Evolutionary conservation across 2,888 invertebrate genomes (phyloP).

Genomic region (Nomada fabriciana): DNA sequence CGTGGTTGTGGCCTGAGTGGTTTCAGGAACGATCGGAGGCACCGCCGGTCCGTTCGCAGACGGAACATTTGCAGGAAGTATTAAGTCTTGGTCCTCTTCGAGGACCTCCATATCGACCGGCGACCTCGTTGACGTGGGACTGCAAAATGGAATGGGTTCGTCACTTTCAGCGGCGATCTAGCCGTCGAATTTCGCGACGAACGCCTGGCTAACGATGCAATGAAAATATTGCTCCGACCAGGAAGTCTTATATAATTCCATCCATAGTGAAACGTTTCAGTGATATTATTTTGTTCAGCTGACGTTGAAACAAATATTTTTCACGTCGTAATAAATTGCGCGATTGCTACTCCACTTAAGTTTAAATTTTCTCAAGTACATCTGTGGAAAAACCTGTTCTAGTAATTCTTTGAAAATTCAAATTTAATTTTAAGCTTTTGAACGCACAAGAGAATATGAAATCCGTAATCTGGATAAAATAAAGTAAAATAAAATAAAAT

Average conservation of each 20-base stretch:
- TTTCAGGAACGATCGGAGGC: constrained; percentile 75
- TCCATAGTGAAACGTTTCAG: constrained; percentile 19
- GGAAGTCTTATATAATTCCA: constrained; percentile 30
- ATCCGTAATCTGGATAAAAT: no score
- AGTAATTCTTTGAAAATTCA: neutral
- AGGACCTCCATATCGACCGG: constrained; percentile 77
- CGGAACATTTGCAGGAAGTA: constrained; percentile 72
- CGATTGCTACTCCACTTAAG: constrained; percentile 5
- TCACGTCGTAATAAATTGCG: constrained; percentile 1
- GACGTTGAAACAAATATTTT: constrained; percentile 21
- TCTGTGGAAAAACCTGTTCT: neutral
- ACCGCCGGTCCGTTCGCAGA: constrained; percentile 73
- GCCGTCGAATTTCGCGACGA: constrained; percentile 18
- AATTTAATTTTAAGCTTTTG: no score
- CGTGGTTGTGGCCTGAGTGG: constrained; percentile 79
- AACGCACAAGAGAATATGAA: no score
- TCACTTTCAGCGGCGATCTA: constrained; percentile 46
- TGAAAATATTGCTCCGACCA: constrained; percentile 51
- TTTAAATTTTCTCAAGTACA: neutral
- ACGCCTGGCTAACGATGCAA: constrained; percentile 28
- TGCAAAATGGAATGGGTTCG: constrained; percentile 62
- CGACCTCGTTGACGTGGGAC: constrained; percentile 78
- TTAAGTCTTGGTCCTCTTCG: constrained; percentile 73
- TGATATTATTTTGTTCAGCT: constrained; percentile 26
- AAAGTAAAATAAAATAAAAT: neutral